Evolutionary conservation across 2,888 invertebrate species (phyloP).

Genomic region (Yponomeuta sedellus): DNA sequence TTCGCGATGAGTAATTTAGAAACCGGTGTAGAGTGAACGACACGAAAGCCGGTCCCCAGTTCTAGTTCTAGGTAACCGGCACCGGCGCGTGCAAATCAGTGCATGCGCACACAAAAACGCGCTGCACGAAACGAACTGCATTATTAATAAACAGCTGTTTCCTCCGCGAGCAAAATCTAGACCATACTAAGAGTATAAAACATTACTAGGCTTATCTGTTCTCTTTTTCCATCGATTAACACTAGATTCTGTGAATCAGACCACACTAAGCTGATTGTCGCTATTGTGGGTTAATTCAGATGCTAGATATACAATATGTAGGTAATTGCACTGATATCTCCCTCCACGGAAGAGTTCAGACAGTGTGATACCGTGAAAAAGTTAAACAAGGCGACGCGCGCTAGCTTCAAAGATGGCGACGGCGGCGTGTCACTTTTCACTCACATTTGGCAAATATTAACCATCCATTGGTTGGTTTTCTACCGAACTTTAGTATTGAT

Average conservation of each 20-base stretch:
- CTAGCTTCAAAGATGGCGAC: background rate
- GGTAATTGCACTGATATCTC: background rate
- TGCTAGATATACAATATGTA: background rate
- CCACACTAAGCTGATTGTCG: background rate
- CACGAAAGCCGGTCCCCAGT: slow-evolving; percentile 36
- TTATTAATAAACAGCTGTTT: slow-evolving; percentile 61
- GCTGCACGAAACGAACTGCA: slow-evolving; percentile 37
- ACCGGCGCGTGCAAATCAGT: slow-evolving; percentile 32
- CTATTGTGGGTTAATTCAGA: slow-evolving; percentile 1
- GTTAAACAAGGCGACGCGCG: background rate
- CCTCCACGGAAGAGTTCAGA: background rate
- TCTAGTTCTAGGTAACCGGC: slow-evolving; percentile 33
- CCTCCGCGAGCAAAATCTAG: slow-evolving; percentile 21
- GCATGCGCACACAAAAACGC: slow-evolving; percentile 33
- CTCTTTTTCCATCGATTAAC: background rate
- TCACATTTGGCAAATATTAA: too few species aligned
- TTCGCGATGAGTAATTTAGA: slow-evolving; percentile 48
- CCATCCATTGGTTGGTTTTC: too few species aligned
- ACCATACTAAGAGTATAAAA: background rate
- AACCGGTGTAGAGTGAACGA: slow-evolving; percentile 49
- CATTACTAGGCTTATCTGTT: background rate
- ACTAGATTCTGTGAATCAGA: background rate
- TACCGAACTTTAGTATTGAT: too few species aligned
- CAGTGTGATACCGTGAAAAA: background rate
- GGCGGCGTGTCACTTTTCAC: too few species aligned